Percentiles rank a stretch among this genome's conserved stretches.
phyloP scores from a whole-genome alignment of 1,140 invertebrate genomes.

The Drosophila nikananu region DNA sequence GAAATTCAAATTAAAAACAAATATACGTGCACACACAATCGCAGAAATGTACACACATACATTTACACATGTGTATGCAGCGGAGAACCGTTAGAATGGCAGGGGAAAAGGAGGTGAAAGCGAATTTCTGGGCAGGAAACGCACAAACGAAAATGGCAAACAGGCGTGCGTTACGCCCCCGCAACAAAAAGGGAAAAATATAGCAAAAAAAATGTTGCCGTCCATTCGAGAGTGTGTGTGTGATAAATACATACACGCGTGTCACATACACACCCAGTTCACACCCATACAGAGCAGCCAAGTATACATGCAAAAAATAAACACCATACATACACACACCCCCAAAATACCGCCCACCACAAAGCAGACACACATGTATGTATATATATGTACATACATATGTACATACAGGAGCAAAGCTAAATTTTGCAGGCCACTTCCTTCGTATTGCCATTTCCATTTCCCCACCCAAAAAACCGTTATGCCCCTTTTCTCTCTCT shows the following conservation, averaged over 20 bases:
- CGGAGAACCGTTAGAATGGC: neutral
- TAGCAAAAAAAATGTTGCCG: constrained; percentile 46
- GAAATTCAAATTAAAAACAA: constrained; percentile 76
- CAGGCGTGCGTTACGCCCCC: constrained; percentile 51
- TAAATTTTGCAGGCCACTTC: constrained; percentile 80
- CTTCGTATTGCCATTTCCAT: constrained; percentile 62
- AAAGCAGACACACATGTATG: constrained; percentile 21
- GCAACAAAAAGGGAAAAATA: constrained; percentile 38
- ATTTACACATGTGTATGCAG: constrained; percentile 22
- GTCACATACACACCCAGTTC: constrained; percentile 58
- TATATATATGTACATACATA: constrained; percentile 21
- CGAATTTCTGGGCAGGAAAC: constrained; percentile 66
- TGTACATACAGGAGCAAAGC: constrained; percentile 50
- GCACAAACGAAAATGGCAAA: constrained; percentile 70
- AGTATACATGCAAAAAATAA: constrained; percentile 75
- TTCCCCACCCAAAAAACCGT: constrained; percentile 53
- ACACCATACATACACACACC: constrained; percentile 48
- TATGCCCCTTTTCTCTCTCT: constrained; percentile 64
- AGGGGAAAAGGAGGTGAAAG: constrained; percentile 12
- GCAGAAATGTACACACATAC: neutral
- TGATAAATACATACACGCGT: constrained; percentile 58
- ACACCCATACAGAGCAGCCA: constrained; percentile 59
- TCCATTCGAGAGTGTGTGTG: constrained; percentile 54
- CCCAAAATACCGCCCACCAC: constrained; percentile 49
- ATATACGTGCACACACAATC: constrained; percentile 41